Conservation (phyloP, 53 echinoderm and acorn worm genomes). For the Echinometra lucunter region DNA sequence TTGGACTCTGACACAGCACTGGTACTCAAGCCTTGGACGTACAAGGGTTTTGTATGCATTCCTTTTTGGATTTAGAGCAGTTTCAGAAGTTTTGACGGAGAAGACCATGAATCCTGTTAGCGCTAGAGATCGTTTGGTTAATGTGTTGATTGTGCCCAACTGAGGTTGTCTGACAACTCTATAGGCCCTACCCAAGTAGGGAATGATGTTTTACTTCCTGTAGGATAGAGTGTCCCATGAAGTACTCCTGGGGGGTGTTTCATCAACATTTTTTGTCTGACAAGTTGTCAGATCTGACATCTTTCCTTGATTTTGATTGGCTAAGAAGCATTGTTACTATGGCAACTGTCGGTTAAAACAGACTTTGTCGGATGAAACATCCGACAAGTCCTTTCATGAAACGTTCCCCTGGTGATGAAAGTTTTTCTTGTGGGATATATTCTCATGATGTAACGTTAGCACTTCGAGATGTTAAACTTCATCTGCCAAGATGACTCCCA, state of each 20-base stretch:
- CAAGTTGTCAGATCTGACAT: too few species aligned
- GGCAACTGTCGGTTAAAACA: too few species aligned
- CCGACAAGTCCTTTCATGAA: too few species aligned
- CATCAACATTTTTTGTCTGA: too few species aligned
- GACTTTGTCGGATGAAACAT: too few species aligned
- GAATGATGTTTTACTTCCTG: neutral
- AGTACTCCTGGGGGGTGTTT: too few species aligned
- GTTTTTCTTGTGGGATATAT: constrained; percentile 11
- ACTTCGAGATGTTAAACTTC: neutral
- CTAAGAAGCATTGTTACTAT: too few species aligned
- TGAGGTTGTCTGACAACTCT: neutral
- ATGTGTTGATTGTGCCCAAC: neutral
- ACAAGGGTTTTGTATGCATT: constrained; percentile 63
- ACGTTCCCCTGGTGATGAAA: too few species aligned
- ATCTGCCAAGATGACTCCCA: constrained; percentile 13
- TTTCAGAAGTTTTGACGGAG: too few species aligned
- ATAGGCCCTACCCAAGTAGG: neutral
- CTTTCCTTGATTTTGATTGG: too few species aligned
- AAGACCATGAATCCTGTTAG: too few species aligned
- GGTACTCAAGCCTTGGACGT: constrained; percentile 49
- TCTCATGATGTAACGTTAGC: constrained; percentile 30
- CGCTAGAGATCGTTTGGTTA: constrained; percentile 28
- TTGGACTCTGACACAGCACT: too few species aligned
- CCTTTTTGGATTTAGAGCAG: neutral
- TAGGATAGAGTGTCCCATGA: neutral